Base-by-base conservation (phyloP, 2,888 invertebrate species). In the Polyommatus icarus region DNA sequence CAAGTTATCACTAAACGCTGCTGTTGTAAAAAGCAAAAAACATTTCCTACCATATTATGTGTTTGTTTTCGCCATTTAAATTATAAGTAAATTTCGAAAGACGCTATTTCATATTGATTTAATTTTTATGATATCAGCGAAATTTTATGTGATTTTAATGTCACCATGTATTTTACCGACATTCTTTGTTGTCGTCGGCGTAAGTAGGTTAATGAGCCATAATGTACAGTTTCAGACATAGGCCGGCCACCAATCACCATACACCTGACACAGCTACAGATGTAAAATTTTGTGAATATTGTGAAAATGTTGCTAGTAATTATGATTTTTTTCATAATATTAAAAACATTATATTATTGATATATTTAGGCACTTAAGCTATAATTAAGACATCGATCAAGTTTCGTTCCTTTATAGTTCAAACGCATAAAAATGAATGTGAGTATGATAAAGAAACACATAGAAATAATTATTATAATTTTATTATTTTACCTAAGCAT, bases 191-290 rank as follows among this genome's bases (percentile, higher is more conserved):
- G 61, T 61, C 61, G 24, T 61, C 61, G 24, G 12, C n/a, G 12
- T 10, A 73, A 73, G 50, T 73, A 50, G 73, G 73, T 18, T 73
- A 73, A 73, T 24, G 73, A 73, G 20, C 24, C 46, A 36, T 15
- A 40, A 72, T 72, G 71, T 71, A 71, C 7, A 73, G 18, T 46
- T 46, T 24, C 10, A 46, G 20, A 73, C 73, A 24, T 50, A 24
- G 20, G 50, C 46, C 15, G 24, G 24, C 40, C 40, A 24, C 61
- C 12, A 24, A 15, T 20, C 40, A 24, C 61, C 12, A 24, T 20
- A 12, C 61, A 61, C 61, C 61, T 61, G 61, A 61, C 61, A 61
- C 24, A 24, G 4, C 12, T 10, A 24, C 24, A 24, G 61, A 61
- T 61, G 24, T 61, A n/a, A n/a, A n/a, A n/a, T n/a, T n/a, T 61